Percentiles rank a stretch among this genome's conserved stretches.
Evolutionary conservation across 2,113 vertebrate species (phyloP).

Genomic region (Hippocampus mohnikei): DNA sequence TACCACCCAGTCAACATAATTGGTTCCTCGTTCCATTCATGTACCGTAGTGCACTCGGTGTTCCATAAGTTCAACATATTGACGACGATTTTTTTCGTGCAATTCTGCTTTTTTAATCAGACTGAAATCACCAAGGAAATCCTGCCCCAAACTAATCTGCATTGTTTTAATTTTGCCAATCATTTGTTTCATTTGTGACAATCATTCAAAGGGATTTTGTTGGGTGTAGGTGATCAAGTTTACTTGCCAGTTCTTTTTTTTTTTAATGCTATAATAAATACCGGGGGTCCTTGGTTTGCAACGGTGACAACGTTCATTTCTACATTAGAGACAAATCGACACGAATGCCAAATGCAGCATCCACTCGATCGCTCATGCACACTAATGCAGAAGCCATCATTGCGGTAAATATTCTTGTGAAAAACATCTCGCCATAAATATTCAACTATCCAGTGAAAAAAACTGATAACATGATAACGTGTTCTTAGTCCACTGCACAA

Average conservation of each 20-base stretch:
- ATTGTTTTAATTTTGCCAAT: slow-evolving; percentile 4
- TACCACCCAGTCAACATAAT: neutral
- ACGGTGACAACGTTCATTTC: neutral
- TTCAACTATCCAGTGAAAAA: neutral
- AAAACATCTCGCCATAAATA: neutral
- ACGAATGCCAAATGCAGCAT: neutral
- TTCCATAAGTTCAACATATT: neutral
- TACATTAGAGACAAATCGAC: neutral
- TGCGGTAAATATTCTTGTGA: neutral
- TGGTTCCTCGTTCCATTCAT: neutral
- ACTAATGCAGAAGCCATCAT: neutral
- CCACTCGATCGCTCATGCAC: too few species aligned
- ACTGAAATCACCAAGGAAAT: slow-evolving; percentile 20
- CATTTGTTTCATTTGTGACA: slow-evolving; percentile 11
- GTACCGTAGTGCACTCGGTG: neutral
- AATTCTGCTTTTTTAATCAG: slow-evolving; percentile 6
- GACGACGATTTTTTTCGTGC: neutral
- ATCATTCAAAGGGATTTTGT: slow-evolving; percentile 16
- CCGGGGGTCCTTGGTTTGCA: neutral
- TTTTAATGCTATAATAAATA: neutral
- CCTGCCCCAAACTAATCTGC: neutral
- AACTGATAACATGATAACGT: neutral
- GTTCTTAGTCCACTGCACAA: too few species aligned
- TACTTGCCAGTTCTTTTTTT: neutral
- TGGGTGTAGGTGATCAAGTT: neutral